Conservation (phyloP, 2,888 invertebrate species). For the Polydrusus tereticollis region DNA sequence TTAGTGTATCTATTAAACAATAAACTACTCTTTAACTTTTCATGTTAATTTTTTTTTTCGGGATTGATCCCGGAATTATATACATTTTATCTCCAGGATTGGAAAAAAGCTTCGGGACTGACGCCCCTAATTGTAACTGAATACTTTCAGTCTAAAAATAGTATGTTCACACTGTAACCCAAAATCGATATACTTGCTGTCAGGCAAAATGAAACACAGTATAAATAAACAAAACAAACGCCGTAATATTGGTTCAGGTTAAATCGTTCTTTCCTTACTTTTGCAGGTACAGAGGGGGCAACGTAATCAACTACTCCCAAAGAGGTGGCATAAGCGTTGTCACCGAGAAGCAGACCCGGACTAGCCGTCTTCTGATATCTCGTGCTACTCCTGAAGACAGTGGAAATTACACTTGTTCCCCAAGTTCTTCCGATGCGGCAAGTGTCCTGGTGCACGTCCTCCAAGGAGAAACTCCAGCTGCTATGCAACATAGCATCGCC, state of each 20-base stretch:
- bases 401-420: conserved; percentile 92
- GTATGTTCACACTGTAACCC: too few relatives aligned
- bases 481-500: conserved; percentile 67
- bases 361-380: conserved; percentile 86
- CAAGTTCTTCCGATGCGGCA: conserved; percentile 71
- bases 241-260: not conserved
- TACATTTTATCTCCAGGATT: too few relatives aligned
- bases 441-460: conserved; percentile 73
- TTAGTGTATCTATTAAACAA: too few relatives aligned
- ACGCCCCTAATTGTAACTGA: too few relatives aligned
- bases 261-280: not conserved
- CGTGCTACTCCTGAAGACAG: conserved; percentile 85
- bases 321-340: conserved; percentile 89
- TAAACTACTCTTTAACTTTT: too few relatives aligned
- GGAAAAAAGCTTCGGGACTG: too few relatives aligned
- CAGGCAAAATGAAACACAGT: too few relatives aligned
- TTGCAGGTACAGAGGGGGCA: conserved; percentile 77
- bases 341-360: conserved; percentile 87
- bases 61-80: too few relatives aligned
- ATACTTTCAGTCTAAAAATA: too few relatives aligned
- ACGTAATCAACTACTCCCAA: conserved; percentile 87
- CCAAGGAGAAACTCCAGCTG: conserved; percentile 68
- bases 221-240: too few relatives aligned
- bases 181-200: too few relatives aligned
- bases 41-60: too few relatives aligned